A percentile compares a stretch with the other conserved stretches of the same genome.
These are phyloP conservation scores for Pissodes strobi DNA, from an alignment of 1,140 invertebrate species.

Conservation along the genomic window DNA sequence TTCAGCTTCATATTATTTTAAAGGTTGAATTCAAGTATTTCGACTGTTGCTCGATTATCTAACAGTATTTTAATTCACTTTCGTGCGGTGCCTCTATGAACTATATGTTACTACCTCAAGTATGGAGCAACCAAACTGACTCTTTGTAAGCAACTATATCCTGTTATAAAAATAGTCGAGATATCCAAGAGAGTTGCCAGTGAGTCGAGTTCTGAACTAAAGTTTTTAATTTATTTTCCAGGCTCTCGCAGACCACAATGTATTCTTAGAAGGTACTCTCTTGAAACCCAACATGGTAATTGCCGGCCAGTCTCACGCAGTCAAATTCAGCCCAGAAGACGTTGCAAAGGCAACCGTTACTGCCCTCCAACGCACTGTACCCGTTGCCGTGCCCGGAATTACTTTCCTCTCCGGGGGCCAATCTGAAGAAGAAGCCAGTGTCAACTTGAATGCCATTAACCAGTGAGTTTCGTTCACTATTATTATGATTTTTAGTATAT, in stretches of 20 bases:
- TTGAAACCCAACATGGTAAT: conserved; percentile 97
- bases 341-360: conserved; percentile 86
- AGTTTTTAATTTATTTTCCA: conserved; percentile 8
- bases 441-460: conserved; percentile 96
- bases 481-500: no score
- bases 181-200: no score
- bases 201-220: no score
- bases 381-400: conserved; percentile 88
- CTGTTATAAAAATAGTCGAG: no score
- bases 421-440: conserved; percentile 93
- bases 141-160: no score
- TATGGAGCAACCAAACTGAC: no score
- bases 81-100: no score
- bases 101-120: no score
- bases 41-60: no score
- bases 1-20: no score
- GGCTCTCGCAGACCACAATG: conserved; percentile 91
- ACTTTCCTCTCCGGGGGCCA: conserved; percentile 96
- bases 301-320: conserved; percentile 68
- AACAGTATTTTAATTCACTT: no score
- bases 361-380: conserved; percentile 87
- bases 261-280: conserved; percentile 95
- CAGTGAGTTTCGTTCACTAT: conserved; percentile 52
- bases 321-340: conserved; percentile 76
- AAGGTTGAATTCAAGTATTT: no score